Evolutionary conservation across 2,113 vertebrate genomes (phyloP).

Genomic region (Gadus chalcogrammus): DNA sequence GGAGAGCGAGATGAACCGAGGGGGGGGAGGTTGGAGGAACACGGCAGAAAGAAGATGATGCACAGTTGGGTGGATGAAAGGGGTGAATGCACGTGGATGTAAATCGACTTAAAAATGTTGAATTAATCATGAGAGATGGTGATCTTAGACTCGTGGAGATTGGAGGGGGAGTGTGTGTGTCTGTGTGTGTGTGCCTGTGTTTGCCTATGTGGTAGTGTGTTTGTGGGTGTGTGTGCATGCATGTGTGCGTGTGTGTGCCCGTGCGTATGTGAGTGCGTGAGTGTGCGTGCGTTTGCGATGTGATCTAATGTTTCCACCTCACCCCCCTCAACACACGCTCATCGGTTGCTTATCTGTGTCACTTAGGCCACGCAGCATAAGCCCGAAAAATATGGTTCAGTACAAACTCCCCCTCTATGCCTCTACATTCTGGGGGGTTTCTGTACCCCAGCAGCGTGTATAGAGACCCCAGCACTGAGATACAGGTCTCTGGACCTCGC

Average conservation of each 20-base stretch:
- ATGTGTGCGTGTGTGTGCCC: too few species aligned
- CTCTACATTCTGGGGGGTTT: too few species aligned
- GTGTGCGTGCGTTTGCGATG: too few species aligned
- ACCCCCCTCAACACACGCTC: slow-evolving; percentile 18
- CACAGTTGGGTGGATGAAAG: background rate
- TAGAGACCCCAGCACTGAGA: too few species aligned
- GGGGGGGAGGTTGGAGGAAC: too few species aligned
- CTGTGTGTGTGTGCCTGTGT: too few species aligned
- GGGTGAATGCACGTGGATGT: slow-evolving; percentile 8
- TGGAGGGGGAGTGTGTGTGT: slow-evolving; percentile 18
- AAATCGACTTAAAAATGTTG: slow-evolving; percentile 17
- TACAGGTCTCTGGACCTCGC: too few species aligned
- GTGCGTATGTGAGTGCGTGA: too few species aligned
- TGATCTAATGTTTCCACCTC: slow-evolving; percentile 43
- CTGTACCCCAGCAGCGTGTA: too few species aligned
- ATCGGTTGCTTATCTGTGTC: slow-evolving; percentile 47
- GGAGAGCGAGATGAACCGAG: too few species aligned
- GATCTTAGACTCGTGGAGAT: slow-evolving; percentile 16
- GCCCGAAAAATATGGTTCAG: slow-evolving; percentile 37
- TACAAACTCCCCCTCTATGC: slow-evolving; percentile 36
- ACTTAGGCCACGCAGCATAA: slow-evolving; percentile 34
- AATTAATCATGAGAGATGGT: slow-evolving; percentile 5
- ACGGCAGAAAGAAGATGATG: background rate
- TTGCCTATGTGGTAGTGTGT: too few species aligned
- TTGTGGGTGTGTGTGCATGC: too few species aligned